Percentiles rank a stretch among this genome's conserved stretches.
These are phyloP conservation scores for Drosophila ambigua DNA, from an alignment of 1,140 invertebrate genomes.

Conservation along the genomic window DNA sequence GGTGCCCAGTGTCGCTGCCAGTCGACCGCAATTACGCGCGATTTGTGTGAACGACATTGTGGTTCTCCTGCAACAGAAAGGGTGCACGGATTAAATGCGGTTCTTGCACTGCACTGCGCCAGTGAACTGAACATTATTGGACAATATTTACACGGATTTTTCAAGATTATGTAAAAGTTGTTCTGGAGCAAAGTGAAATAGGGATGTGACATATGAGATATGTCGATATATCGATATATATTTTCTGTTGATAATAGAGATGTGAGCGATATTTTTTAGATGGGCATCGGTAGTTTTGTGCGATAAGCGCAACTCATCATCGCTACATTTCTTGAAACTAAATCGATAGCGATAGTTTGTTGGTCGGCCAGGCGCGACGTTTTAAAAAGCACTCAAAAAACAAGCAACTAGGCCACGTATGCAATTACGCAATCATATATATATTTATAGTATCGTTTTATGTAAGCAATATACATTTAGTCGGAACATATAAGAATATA, in stretches of 20 bases:
- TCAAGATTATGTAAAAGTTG: slow-evolving; percentile 80
- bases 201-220: neutral
- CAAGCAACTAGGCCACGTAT: slow-evolving; percentile 5
- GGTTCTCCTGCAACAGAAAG: slow-evolving; percentile 47
- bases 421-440: slow-evolving; percentile 27
- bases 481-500: slow-evolving; percentile 39
- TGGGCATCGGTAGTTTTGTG: neutral
- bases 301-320: no score
- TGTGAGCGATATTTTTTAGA: no score
- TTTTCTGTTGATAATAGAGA: no score
- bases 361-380: slow-evolving; percentile 3
- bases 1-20: slow-evolving; percentile 69
- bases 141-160: slow-evolving; percentile 74
- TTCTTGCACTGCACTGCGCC: neutral
- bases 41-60: slow-evolving; percentile 79
- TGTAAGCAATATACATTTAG: slow-evolving; percentile 64
- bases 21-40: slow-evolving; percentile 75
- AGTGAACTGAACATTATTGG: slow-evolving; percentile 9
- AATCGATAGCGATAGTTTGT: neutral
- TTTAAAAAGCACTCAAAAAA: neutral
- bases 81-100: slow-evolving; percentile 10
- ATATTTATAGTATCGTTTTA: slow-evolving; percentile 49
- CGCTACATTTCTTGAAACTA: no score
- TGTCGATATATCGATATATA: neutral
- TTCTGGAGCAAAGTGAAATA: slow-evolving; percentile 60